Evolutionary conservation across 2,888 invertebrate genomes (phyloP).

Genomic region (Andrena marginata): DNA sequence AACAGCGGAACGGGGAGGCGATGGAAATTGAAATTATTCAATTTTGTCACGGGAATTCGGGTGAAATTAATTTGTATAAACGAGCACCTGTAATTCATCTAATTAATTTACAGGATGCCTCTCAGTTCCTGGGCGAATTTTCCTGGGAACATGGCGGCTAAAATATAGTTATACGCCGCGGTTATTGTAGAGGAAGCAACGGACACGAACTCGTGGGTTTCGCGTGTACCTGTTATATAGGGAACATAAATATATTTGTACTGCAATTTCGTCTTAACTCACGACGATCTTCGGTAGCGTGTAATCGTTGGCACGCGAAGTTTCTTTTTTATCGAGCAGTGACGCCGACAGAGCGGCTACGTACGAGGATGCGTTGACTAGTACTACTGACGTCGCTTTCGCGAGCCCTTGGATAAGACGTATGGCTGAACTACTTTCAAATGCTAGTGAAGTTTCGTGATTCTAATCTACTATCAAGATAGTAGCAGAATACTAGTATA

Average conservation of each 20-base stretch:
- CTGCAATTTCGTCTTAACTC: slow-evolving; percentile 28
- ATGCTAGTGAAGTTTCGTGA: not conserved
- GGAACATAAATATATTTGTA: slow-evolving; percentile 18
- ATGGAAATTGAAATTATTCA: not conserved
- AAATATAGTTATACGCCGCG: not conserved
- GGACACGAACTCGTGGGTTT: not conserved
- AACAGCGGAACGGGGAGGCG: not conserved
- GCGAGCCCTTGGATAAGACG: not conserved
- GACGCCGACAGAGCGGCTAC: not conserved
- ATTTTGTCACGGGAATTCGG: not conserved
- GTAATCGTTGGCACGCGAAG: slow-evolving; percentile 22
- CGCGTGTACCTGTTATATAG: slow-evolving; percentile 3
- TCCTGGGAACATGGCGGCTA: not conserved
- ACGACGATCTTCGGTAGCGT: not conserved
- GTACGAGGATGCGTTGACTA: slow-evolving; percentile 21
- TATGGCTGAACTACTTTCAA: no score
- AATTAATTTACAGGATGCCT: not conserved
- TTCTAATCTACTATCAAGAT: no score
- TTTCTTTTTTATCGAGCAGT: not conserved
- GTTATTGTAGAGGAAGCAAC: not conserved
- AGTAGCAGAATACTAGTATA: no score
- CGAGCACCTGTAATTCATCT: not conserved
- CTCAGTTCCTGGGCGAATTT: not conserved
- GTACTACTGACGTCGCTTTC: slow-evolving; percentile 20
- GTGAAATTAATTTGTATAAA: not conserved